Evolutionary conservation across 1,140 invertebrate genomes (phyloP).

Genomic region (Ditylenchus dipsaci): DNA sequence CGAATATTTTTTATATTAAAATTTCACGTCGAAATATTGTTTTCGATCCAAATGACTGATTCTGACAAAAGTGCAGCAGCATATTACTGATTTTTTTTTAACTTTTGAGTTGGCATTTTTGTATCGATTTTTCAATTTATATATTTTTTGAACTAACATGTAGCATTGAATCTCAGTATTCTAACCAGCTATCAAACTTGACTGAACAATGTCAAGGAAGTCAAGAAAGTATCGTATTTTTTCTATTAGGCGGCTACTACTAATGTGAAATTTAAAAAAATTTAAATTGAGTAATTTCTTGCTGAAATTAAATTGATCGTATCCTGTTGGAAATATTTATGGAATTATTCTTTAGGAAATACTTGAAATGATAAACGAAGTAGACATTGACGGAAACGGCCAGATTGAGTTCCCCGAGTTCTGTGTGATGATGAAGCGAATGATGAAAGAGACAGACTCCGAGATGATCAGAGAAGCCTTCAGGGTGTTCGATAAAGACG

Average conservation of each 20-base stretch:
- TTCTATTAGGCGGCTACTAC: no score
- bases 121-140: no score
- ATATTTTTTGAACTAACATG: no score
- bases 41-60: no score
- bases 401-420: conserved; percentile 93
- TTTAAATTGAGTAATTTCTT: conserved; percentile 3
- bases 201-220: no score
- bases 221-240: no score
- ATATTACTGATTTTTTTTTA: no score
- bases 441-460: conserved; percentile 57
- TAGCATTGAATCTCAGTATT: no score
- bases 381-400: conserved; percentile 78
- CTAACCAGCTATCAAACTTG: no score
- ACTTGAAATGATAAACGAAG: conserved; percentile 99
- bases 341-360: conserved; percentile 77
- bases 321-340: conserved; percentile 88
- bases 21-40: conserved; percentile 88
- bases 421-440: conserved; percentile 58
- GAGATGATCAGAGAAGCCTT: conserved; percentile 59
- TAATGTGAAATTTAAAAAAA: conserved; percentile 21
- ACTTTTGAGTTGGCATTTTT: no score
- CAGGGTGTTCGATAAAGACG: conserved; percentile 57
- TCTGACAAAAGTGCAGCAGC: no score
- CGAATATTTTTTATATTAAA: conserved; percentile 67
- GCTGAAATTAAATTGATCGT: neutral